Evolutionary conservation across 2,888 invertebrate genomes (phyloP), one percentile per base, ranked within the genome.

Genomic region (Hermodice carunculata): DNA sequence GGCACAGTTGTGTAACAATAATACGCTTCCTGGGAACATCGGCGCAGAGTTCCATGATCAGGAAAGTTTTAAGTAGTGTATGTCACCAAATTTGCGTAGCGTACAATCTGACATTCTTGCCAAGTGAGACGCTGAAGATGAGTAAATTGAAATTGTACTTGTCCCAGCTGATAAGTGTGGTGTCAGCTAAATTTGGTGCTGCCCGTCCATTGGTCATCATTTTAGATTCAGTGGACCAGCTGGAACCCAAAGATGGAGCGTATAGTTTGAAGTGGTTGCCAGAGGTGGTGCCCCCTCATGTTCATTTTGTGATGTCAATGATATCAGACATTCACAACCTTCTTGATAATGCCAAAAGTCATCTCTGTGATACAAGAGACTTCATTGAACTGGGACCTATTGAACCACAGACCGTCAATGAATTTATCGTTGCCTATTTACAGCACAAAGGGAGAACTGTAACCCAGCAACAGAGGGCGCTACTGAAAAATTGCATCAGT

Each of bases 391-490:
- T 32, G 14, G 19, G 24, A 1, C 19, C 22, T n/a, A 19, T 46
- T 3, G 34, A 19, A n/a, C 19, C 1, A 4, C 24, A 31, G 28
- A 37, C 26, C 6, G 17, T 44, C 5, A 24, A 74, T 56, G 73
- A 76, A 31, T 80, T 80, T 26, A 72, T 77, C 14, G 64, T 73
- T 19, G 75, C 68, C 43, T 78, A 78, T 64, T 61, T 81, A 42
- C 64, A 66, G n/a, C 28, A 53, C 6, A 73, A 73, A 32, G 59
- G 76, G 1, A 64, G 79, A 43, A 71, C 58, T 22, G 53, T 82
- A 1, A 80, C 77, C n/a, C 65, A 74, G 6, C 43, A 63, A 3
- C 82, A 82, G 58, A 65, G 8, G 24, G 26, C 44, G 46, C 48
- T 72, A 2, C 31, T 82, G 0, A 56, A 79, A 28, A 63, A 66